Percentiles rank a stretch among this genome's conserved stretches.
phyloP scores from a whole-genome alignment of 2,113 vertebrate species.

The Pedetes capensis region DNA sequence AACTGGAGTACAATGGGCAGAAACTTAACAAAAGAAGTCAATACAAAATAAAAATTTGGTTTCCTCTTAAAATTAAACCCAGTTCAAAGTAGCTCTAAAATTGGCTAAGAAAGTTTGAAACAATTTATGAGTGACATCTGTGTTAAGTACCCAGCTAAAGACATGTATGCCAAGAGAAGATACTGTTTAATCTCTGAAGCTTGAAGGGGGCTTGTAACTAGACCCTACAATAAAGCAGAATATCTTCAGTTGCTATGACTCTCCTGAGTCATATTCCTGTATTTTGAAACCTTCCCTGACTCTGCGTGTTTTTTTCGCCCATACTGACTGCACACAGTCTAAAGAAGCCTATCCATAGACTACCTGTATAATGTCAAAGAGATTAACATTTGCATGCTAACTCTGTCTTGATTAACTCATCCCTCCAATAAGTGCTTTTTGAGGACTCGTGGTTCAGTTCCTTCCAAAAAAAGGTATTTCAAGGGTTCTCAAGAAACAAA shows the following conservation, averaged over 20 bases:
- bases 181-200: not conserved
- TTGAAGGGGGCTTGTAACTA: not conserved
- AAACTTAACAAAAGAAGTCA: not conserved
- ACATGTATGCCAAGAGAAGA: conserved; percentile 31
- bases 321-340: not conserved
- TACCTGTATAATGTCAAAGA: not conserved
- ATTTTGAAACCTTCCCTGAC: not conserved
- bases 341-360: not conserved
- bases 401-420: not conserved
- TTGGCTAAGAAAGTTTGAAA: conserved; percentile 1
- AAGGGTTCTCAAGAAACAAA: conserved; percentile 69
- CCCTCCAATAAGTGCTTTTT: not conserved
- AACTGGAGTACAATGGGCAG: not conserved
- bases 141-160: not conserved
- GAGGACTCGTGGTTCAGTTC: conserved; percentile 45
- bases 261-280: not conserved
- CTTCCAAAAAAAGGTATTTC: conserved; percentile 60
- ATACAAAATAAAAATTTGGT: conserved; percentile 20
- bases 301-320: not conserved
- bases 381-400: not conserved
- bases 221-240: not conserved
- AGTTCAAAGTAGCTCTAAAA: conserved; percentile 49
- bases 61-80: conserved; percentile 64
- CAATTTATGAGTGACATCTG: conserved; percentile 8
- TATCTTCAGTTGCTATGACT: not conserved